A percentile compares a stretch with the other conserved stretches of the same genome.
Evolutionary conservation across 2,888 invertebrate species (phyloP).

Genomic region (Pollenia labialis): DNA sequence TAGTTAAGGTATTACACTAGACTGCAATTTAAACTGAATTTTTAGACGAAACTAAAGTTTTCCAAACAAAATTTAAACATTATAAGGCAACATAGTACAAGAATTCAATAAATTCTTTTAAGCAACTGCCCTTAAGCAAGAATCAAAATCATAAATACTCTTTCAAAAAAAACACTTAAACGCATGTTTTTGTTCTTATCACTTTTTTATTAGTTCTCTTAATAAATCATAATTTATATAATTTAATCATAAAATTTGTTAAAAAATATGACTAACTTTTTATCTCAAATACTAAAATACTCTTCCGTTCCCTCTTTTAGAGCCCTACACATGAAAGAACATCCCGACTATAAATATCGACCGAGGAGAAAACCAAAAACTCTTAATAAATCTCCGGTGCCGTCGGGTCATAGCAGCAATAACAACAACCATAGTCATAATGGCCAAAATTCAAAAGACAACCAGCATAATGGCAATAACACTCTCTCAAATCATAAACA

Average conservation of each 20-base stretch:
- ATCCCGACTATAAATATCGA: conserved; percentile 96
- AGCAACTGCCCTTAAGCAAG: background rate
- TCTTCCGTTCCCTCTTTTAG: conserved; percentile 85
- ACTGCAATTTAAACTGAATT: no score
- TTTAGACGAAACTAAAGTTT: no score
- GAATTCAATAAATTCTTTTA: conserved; percentile 17
- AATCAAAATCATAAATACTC: conserved; percentile 22
- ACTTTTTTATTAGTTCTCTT: conserved; percentile 9
- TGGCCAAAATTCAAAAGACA: conserved; percentile 71
- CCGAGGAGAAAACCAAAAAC: conserved; percentile 95
- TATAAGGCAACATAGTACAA: background rate
- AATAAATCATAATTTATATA: conserved; percentile 18
- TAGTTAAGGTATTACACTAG: no score
- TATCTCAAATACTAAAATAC: background rate
- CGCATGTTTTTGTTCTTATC: conserved; percentile 25
- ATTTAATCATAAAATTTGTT: conserved; percentile 4
- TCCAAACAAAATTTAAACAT: no score
- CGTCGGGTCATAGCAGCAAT: conserved; percentile 73
- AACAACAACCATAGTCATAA: conserved; percentile 54
- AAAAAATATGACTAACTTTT: conserved; percentile 19
- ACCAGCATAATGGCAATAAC: conserved; percentile 74
- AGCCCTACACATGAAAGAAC: conserved; percentile 96
- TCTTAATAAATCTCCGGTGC: conserved; percentile 87
- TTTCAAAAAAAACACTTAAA: background rate
- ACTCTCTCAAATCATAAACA: conserved; percentile 63